Evolutionary conservation across 2,797 vertebrate species (phyloP).

Genomic region (Mus spretus): DNA sequence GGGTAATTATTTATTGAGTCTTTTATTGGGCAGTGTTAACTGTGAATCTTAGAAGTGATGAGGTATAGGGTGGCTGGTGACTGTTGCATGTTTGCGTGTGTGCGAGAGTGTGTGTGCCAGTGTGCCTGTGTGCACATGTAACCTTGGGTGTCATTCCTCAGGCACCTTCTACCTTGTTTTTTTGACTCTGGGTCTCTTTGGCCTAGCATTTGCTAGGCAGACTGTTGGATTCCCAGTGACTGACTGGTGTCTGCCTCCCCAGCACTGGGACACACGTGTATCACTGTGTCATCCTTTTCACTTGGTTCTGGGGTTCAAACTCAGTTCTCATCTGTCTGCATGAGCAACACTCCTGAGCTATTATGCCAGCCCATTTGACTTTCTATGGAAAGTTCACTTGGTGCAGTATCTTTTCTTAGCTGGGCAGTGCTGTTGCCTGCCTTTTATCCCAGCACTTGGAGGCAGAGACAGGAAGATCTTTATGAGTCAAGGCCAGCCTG

Average conservation of each 20-base stretch:
- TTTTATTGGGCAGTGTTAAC: conserved; percentile 25
- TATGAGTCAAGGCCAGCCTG: too few species aligned
- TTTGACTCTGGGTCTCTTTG: neutral
- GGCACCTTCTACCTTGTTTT: neutral
- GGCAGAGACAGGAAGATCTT: neutral
- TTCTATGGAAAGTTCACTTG: neutral
- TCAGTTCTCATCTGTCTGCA: too few species aligned
- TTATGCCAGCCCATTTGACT: neutral
- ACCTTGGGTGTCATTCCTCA: neutral
- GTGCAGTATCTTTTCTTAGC: neutral
- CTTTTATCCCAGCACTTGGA: neutral
- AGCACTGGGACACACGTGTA: neutral
- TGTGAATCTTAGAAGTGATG: neutral
- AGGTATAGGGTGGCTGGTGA: neutral
- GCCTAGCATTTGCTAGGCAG: neutral
- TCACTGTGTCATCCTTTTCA: too few species aligned
- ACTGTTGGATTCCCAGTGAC: neutral
- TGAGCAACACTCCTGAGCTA: neutral
- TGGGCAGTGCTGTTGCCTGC: neutral
- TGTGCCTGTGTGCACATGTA: neutral
- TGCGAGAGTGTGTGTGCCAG: too few species aligned
- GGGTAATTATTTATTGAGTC: neutral
- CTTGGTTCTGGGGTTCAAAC: neutral
- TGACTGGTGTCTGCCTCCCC: neutral
- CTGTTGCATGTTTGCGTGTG: neutral